Base-by-base conservation (phyloP, 37 sponge, comb jelly and placozoan species). In the Ephydatia muelleri region DNA sequence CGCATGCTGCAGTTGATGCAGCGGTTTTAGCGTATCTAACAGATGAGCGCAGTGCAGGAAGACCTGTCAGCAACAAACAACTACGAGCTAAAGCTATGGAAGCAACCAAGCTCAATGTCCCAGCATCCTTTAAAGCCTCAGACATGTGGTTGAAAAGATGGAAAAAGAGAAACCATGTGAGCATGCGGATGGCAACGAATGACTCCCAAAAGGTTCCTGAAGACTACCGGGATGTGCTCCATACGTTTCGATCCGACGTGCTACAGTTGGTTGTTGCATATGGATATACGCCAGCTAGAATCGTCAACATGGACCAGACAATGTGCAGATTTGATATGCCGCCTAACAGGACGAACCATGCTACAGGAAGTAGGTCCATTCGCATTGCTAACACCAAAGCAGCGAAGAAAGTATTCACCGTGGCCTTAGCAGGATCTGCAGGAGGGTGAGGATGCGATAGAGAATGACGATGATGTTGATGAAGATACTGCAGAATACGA, bases 321-420 rank as follows among this genome's bases (percentile, higher is more conserved):
- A 82, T 82, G 83, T 72, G 73, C 74, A 13, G 83, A 14, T 82
- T 82, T 40, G 83, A 82, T 49, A 82, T 82, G 74, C 83, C 83
- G 27, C 31, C 57, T 23, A 34, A 28, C 23, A 21, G 36, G 30
- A 73, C 64, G 33, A 82, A 73, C 33, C 47, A 43, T 43, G 47
- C 47, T 43, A 43, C 47, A 43, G 47, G 8, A 8, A 43, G 47
- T 43, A 43, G 47, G 47, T 43, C 47, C 47, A 43, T 43, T 43
- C 47, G 83, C 19, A 73, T 40, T 22, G n/a, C 37, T 30, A 57
- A 48, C 65, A 82, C 83, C 29, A 43, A 34, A 25, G 74, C 83
- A 26, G 83, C 71, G 65, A 82, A 82, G 74, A 82, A 73, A 38
- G 83, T 72, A 30, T 82, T 82, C 49, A 82, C 83, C 65, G 83